Conservation (phyloP, 2,797 vertebrate species). For the Bradypodion ventrale region DNA sequence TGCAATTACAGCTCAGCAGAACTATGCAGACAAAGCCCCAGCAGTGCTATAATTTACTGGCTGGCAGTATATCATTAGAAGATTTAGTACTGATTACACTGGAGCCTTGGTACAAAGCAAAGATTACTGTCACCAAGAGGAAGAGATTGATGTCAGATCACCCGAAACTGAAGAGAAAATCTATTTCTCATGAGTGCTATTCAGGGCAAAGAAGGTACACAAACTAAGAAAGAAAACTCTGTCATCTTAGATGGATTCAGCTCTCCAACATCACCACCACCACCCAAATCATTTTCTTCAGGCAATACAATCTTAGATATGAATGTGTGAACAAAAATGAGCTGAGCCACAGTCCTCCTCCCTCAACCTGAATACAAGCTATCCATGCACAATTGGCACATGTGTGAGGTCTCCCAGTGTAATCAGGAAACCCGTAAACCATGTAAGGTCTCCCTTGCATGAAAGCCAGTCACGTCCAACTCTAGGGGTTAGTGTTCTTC, state of each 20-base stretch:
- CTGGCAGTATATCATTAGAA: slow-evolving; percentile 40
- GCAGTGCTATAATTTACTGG: slow-evolving; percentile 45
- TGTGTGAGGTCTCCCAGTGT: not conserved
- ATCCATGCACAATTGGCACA: not conserved
- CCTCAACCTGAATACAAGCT: not conserved
- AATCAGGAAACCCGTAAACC: not conserved
- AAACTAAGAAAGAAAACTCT: not conserved
- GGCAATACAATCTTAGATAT: not conserved
- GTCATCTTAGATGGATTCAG: not conserved
- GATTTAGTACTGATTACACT: slow-evolving; percentile 31
- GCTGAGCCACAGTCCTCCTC: no score
- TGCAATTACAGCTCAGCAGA: slow-evolving; percentile 42
- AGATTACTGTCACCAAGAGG: slow-evolving; percentile 27
- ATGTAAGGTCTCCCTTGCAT: no score
- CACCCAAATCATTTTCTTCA: not conserved
- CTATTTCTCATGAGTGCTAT: not conserved
- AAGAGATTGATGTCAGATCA: not conserved
- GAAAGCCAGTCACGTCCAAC: no score
- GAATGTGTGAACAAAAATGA: not conserved
- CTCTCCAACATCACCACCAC: no score
- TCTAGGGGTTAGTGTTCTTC: no score
- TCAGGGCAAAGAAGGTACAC: fast-evolving
- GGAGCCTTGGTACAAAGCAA: slow-evolving; percentile 18
- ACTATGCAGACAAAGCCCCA: slow-evolving; percentile 13
- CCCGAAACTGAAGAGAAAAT: not conserved